Base-by-base conservation (phyloP, 1,140 invertebrate genomes). In the Calliphora vicina region DNA sequence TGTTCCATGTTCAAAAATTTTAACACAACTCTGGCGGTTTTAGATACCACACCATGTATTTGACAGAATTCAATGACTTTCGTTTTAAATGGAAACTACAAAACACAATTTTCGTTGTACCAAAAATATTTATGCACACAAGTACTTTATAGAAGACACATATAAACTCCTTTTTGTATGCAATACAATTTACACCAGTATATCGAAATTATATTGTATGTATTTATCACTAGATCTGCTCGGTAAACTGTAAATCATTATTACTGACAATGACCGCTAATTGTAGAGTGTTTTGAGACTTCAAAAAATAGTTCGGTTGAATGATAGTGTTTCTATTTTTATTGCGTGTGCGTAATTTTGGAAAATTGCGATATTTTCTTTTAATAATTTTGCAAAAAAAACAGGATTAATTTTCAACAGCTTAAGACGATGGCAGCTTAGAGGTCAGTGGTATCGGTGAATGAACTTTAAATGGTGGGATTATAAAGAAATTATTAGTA, bases 31-130 rank as follows among this genome's bases (percentile, higher is more conserved):
- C 61, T 23, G 10, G 20, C n/a, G n/a, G 61, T 67, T 67, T 67
- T 1, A n/a, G n/a, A 20, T 25, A 25, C 20, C 1, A n/a, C 20
- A 20, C 9, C n/a, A 5, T 67, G 61, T 25, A 67, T 67, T 67
- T 67, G 61, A 67, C 61, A 67, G 9, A 67, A 67, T 67, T 67
- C 61, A 67, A 67, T 67, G 61, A 67, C 61, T 67, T 67, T 67
- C 61, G 6, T 67, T 67, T n/a, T 17, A 25, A 20, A 67, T 67
- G 12, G 61, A 67, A 67, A 23, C 20, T 67, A 67, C 61, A 67
- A 67, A 35, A 35, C 35, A 35, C 35, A 35, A 67, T 67, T 67
- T 67, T 67, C n/a, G 61, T 67, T 67, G 61, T 67, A 12, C 20
- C 20, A 23, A 67, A 23, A n/a, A 57, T 17, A 57, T 10, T 8